Conservation (phyloP, 1,140 invertebrate genomes). For the Bombus turneri region DNA sequence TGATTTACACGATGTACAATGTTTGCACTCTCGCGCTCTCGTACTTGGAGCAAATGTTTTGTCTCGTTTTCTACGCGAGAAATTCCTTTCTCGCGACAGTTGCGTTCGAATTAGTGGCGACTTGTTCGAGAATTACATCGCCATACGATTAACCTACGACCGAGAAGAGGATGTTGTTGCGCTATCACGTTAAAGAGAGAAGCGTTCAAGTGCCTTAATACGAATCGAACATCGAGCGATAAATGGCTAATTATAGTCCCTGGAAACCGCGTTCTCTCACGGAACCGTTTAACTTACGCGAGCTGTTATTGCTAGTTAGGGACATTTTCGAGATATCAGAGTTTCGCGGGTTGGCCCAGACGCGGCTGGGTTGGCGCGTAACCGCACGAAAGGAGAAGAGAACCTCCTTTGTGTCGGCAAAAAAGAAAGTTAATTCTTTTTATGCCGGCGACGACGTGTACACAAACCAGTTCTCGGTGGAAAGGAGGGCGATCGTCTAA, state of each 20-base stretch:
- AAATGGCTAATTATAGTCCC: not conserved
- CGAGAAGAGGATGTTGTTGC: not conserved
- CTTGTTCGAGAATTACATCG: not conserved
- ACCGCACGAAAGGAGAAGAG: slow-evolving; percentile 2
- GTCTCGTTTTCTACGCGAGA: not conserved
- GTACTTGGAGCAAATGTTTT: not conserved
- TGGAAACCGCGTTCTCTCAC: not conserved
- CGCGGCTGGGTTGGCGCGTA: not conserved
- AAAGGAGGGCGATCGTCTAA: slow-evolving; percentile 40
- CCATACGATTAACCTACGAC: not conserved
- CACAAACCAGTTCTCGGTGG: slow-evolving; percentile 17
- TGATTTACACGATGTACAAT: not conserved
- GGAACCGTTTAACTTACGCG: not conserved
- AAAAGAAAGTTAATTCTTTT: slow-evolving; percentile 58
- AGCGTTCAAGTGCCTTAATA: not conserved
- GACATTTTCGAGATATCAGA: slow-evolving; percentile 16
- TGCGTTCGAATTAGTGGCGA: not conserved
- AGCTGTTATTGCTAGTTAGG: not conserved
- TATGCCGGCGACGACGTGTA: slow-evolving; percentile 8
- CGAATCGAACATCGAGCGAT: not conserved
- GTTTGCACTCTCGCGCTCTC: not conserved
- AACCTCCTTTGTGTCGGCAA: slow-evolving; percentile 13
- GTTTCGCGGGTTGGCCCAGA: not conserved
- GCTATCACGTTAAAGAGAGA: not conserved
- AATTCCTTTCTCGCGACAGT: not conserved